Percentiles rank a stretch among this genome's conserved stretches.
Conservation (phyloP, 2,113 vertebrate species). For the Nycticorax nycticorax region DNA sequence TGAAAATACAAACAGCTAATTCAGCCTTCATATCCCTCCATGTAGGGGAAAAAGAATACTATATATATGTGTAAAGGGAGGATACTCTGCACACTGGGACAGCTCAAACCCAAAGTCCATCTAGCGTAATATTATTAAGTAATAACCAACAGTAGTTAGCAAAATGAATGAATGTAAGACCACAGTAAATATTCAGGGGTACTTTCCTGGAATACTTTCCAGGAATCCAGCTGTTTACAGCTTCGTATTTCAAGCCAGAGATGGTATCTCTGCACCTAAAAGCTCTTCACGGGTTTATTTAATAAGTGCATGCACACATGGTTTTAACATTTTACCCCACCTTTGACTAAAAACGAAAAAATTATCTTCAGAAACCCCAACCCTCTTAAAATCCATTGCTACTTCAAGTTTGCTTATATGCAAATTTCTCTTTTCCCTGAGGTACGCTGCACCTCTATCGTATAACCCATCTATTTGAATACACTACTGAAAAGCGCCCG, state of each 20-base stretch:
- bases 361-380: neutral
- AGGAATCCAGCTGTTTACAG: neutral
- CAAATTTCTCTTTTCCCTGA: neutral
- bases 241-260: neutral
- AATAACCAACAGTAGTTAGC: neutral
- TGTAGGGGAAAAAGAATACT: accelerated
- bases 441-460: neutral
- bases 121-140: neutral
- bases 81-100: neutral
- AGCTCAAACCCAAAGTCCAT: neutral
- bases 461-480: neutral
- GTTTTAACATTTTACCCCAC: neutral
- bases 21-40: neutral
- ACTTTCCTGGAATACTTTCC: neutral
- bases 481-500: neutral
- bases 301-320: neutral
- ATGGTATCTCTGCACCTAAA: neutral
- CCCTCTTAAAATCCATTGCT: neutral
- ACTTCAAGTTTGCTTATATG: neutral
- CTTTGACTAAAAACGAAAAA: neutral
- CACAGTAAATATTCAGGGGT: neutral
- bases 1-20: neutral
- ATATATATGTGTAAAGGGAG: neutral
- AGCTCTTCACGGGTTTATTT: neutral
- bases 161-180: neutral